These are phyloP conservation scores for Hozukius guyotensis DNA, from an alignment of 2,797 vertebrate genomes.

Conservation along the genomic window DNA sequence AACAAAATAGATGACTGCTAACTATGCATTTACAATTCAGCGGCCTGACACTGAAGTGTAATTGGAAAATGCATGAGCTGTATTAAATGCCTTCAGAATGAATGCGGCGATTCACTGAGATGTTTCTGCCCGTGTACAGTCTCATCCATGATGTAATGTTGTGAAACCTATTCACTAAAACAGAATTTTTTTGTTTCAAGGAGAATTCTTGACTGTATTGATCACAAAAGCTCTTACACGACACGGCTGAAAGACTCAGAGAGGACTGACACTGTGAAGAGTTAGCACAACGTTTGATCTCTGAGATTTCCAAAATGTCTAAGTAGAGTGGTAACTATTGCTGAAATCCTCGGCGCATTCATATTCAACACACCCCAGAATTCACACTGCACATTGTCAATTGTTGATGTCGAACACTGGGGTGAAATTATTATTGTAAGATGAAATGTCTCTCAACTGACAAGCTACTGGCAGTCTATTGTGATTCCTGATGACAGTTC, in stretches of 20 bases:
- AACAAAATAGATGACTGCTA: constrained; percentile 49
- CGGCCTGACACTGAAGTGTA: constrained; percentile 28
- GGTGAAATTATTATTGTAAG: neutral
- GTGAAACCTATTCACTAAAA: constrained; percentile 63
- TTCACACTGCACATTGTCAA: constrained; percentile 14
- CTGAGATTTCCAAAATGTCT: constrained; percentile 48
- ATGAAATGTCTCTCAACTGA: constrained; percentile 28
- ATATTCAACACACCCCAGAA: neutral
- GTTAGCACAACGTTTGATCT: constrained; percentile 55
- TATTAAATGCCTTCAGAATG: constrained; percentile 21
- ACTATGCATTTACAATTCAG: constrained; percentile 49
- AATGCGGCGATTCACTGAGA: constrained; percentile 34
- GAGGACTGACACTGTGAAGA: constrained; percentile 49
- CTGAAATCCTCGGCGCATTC: constrained; percentile 17
- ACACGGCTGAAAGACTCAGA: constrained; percentile 47
- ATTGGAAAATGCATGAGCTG: constrained; percentile 51
- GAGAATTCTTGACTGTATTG: constrained; percentile 65
- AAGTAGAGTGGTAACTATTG: constrained; percentile 18
- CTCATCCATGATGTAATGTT: constrained; percentile 67
- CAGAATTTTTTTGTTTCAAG: constrained; percentile 60
- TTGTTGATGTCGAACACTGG: neutral
- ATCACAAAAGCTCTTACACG: constrained; percentile 60
- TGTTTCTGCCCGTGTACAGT: constrained; percentile 26
- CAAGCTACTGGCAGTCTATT: neutral
- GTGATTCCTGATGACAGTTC: neutral